These are phyloP conservation scores for Liasis olivaceus DNA, from an alignment of 2,797 vertebrate genomes.

Conservation along the genomic window DNA sequence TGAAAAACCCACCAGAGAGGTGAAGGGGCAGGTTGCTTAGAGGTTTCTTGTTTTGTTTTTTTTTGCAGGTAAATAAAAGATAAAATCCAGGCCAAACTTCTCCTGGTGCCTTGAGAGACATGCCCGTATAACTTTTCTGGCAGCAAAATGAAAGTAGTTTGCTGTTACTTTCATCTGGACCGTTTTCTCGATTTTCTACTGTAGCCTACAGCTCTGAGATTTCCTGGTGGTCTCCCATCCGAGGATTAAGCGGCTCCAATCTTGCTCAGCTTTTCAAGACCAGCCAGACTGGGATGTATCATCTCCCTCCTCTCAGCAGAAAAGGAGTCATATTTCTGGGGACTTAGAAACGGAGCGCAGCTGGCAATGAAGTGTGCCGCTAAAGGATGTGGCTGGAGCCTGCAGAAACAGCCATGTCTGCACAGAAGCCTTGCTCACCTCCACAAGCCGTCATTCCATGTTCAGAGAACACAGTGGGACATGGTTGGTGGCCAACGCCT, in stretches of 20 bases:
- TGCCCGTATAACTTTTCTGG: background rate
- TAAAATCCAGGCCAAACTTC: background rate
- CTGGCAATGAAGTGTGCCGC: background rate
- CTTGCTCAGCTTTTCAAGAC: background rate
- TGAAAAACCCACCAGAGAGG: background rate
- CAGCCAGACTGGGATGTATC: background rate
- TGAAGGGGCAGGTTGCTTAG: background rate
- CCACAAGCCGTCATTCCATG: background rate
- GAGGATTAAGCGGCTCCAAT: background rate
- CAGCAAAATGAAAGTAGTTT: background rate
- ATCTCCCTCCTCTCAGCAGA: background rate
- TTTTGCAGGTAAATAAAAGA: background rate
- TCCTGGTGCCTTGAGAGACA: background rate
- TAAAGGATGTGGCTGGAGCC: background rate
- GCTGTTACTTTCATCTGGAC: background rate
- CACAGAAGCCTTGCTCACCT: too few relatives aligned
- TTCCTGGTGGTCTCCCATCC: background rate
- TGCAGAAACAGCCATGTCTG: background rate
- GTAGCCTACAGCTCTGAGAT: background rate
- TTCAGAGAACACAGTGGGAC: background rate
- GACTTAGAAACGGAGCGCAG: background rate
- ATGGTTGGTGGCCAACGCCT: background rate
- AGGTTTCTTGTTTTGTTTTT: too few relatives aligned
- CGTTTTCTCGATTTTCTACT: background rate
- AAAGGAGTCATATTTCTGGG: background rate